These are phyloP conservation scores for Frankliniella intonsa DNA, from an alignment of 2,888 invertebrate species.

Conservation along the genomic window DNA sequence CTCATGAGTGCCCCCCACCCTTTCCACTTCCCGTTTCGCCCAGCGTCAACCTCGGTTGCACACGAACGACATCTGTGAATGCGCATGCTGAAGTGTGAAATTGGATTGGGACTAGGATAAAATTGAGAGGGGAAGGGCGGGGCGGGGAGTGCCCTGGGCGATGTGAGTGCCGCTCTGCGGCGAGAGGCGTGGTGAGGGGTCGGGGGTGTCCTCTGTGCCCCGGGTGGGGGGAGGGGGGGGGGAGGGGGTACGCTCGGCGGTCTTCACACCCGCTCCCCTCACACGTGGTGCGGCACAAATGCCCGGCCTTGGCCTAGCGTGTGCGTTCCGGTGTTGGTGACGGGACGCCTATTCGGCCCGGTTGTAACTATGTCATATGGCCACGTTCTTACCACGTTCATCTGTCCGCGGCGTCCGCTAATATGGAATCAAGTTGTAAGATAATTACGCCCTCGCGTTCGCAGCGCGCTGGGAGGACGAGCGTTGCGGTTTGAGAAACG, in stretches of 20 bases:
- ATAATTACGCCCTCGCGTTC: too few relatives aligned
- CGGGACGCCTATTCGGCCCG: neutral
- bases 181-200: neutral
- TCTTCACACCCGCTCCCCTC: too few relatives aligned
- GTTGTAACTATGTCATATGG: too few relatives aligned
- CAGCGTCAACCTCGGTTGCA: slow-evolving; percentile 21
- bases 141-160: too few relatives aligned
- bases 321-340: neutral
- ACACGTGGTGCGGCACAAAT: too few relatives aligned
- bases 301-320: neutral
- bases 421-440: too few relatives aligned
- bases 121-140: neutral
- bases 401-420: too few relatives aligned
- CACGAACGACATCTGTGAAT: slow-evolving; percentile 24
- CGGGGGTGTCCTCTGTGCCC: too few relatives aligned
- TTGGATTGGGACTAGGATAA: slow-evolving; percentile 15
- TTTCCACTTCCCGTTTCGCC: neutral
- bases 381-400: too few relatives aligned
- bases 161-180: too few relatives aligned
- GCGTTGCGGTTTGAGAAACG: neutral
- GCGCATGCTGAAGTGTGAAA: slow-evolving; percentile 24
- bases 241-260: neutral
- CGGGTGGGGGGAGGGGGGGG: neutral
- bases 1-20: neutral
- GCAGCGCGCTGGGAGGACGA: too few relatives aligned